A percentile compares a stretch with the other conserved stretches of the same genome.
phyloP scores from a whole-genome alignment of 2,113 vertebrate genomes.

The Penelope pileata region DNA sequence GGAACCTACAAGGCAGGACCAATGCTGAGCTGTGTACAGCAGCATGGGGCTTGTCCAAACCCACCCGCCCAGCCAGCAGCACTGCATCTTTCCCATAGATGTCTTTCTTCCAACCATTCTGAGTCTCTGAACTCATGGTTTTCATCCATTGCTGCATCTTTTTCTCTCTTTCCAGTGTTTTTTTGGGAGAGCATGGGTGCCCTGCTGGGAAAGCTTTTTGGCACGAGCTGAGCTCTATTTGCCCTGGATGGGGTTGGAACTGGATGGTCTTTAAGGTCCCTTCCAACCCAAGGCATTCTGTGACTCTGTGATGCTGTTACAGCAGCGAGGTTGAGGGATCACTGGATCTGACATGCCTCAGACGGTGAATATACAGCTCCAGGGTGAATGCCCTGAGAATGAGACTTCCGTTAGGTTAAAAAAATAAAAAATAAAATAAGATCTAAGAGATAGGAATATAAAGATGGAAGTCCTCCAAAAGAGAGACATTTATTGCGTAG shows the following conservation, averaged over 20 bases:
- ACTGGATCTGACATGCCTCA: not conserved
- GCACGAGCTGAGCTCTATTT: not conserved
- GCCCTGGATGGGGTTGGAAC: not conserved
- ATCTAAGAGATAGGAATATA: not conserved
- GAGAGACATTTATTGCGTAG: not conserved
- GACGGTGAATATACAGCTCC: not conserved
- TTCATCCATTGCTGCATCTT: not conserved
- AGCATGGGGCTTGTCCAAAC: not conserved
- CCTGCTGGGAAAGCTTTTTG: not conserved
- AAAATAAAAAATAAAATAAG: not conserved
- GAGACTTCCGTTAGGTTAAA: not conserved
- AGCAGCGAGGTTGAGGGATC: not conserved
- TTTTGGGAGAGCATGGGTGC: not conserved
- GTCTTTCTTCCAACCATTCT: not conserved
- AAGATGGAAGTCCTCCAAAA: slow-evolving; percentile 37
- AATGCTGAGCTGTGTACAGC: not conserved
- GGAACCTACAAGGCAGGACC: not conserved
- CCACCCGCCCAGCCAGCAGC: too few relatives aligned
- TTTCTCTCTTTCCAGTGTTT: not conserved
- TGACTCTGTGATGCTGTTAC: not conserved
- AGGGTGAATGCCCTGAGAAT: not conserved
- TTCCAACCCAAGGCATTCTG: not conserved
- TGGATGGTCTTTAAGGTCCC: not conserved
- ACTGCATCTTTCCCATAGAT: accelerated
- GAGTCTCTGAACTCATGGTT: not conserved